Conservation (phyloP, 1,140 invertebrate species). For the Ips nitidus region DNA sequence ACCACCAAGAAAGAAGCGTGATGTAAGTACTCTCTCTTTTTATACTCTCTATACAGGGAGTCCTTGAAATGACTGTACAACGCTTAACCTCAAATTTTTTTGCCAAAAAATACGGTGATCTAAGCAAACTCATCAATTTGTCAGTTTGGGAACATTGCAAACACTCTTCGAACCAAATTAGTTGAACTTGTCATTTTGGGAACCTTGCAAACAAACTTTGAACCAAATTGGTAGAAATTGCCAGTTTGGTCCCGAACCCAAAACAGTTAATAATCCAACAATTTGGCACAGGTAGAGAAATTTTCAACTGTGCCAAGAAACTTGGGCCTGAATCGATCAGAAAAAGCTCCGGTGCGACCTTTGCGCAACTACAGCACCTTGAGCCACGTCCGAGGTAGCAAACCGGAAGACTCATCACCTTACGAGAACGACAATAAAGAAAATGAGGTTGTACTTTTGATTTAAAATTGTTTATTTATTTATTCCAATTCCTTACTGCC, state of each 20-base stretch:
- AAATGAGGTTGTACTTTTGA: constrained; percentile 43
- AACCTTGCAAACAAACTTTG: neutral
- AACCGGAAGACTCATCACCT: constrained; percentile 47
- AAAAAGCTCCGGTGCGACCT: constrained; percentile 55
- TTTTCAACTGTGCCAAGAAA: constrained; percentile 59
- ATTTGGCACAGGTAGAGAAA: constrained; percentile 37
- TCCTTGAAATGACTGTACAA: neutral
- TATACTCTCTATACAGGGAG: neutral
- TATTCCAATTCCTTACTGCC: constrained; percentile 46
- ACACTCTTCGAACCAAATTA: too few species aligned
- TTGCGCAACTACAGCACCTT: constrained; percentile 70
- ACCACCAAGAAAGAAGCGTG: constrained; percentile 56
- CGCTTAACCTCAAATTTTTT: neutral
- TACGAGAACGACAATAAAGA: constrained; percentile 51
- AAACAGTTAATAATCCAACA: neutral
- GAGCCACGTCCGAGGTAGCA: constrained; percentile 59
- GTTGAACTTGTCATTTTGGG: too few species aligned
- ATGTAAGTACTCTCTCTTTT: constrained; percentile 29
- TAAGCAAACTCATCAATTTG: too few species aligned
- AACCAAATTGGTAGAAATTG: neutral
- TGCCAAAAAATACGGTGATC: too few species aligned
- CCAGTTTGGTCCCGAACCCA: constrained; percentile 2
- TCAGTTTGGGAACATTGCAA: too few species aligned
- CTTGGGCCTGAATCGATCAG: constrained; percentile 20
- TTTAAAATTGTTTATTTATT: neutral